Base-by-base conservation (phyloP, 2,888 invertebrate species). In the Oscheius sp. region DNA sequence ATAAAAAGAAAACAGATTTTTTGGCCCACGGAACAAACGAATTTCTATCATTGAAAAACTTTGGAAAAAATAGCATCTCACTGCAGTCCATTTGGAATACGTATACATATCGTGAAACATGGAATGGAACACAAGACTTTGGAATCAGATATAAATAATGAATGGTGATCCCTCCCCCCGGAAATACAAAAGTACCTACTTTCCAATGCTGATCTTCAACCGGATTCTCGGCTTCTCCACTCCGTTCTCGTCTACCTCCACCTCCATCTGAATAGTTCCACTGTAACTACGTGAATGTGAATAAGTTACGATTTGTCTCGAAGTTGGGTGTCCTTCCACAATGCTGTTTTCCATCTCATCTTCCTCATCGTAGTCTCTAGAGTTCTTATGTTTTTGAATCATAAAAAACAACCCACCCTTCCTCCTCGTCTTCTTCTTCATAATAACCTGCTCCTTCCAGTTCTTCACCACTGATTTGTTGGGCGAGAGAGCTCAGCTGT, bases 311-410 rank as follows among this genome's bases (percentile, higher is more conserved):
- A 81, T 62, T 68, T 78, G 76, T 4, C 75, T 62, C 0, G 77
- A 55, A 0, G 77, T 74, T 2, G 77, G 77, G n/a, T 79, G 78
- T 21, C 81, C 81, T 3, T 79, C 81, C 5, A 76, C 81, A 11
- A 74, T 59, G 29, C 57, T 73, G 5, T 79, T 78, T 21, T 76
- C 78, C 10, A 62, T 62, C 5, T 80, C 77, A n/a, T 76, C 79
- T 32, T 78, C 79, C 1, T 65, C 65, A 37, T 55, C 51, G 32
- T 32, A 68, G 5, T 73, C 73, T 3, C 70, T 75, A 63, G 51
- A 66, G 11, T 13, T n/a, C 13, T 7, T 1, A 42, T 7, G 42
- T 42, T 42, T 0, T 48, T n/a, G 33, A 32, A 66, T 2, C 55
- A n/a, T 42, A 58, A 37, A 57, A 57, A 70, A 11, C 9, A 0